A percentile compares a stretch with the other conserved stretches of the same genome.
These are phyloP conservation scores for Oryzias celebensis DNA, from an alignment of 2,113 vertebrate genomes.

Conservation along the genomic window DNA sequence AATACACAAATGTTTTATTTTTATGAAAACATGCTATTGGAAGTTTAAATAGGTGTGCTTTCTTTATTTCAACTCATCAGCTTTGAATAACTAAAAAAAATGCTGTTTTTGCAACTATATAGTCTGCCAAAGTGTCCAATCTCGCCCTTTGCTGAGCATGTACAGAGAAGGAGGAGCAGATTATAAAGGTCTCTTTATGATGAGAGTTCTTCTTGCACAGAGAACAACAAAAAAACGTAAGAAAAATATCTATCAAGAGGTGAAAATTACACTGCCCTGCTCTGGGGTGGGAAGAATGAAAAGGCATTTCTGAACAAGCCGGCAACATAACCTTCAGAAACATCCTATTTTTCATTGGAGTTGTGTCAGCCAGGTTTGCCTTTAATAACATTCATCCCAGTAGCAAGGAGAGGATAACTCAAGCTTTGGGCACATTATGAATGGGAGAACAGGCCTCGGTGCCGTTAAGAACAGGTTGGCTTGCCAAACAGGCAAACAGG, in stretches of 20 bases:
- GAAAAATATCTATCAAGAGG: conserved; percentile 81
- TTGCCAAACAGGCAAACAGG: conserved; percentile 68
- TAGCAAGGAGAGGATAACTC: conserved; percentile 81
- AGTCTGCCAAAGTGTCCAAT: conserved; percentile 70
- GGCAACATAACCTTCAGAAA: conserved; percentile 84
- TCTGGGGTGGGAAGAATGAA: conserved; percentile 73
- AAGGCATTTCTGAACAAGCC: conserved; percentile 76
- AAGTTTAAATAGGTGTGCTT: not conserved
- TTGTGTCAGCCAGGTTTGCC: conserved; percentile 77
- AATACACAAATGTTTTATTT: no score
- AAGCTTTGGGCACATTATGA: conserved; percentile 84
- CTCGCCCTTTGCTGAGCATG: conserved; percentile 74
- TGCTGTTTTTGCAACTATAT: conserved; percentile 72
- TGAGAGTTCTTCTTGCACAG: conserved; percentile 73
- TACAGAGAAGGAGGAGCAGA: conserved; percentile 60
- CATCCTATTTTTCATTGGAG: conserved; percentile 85
- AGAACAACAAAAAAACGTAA: conserved; percentile 69
- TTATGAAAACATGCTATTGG: no score
- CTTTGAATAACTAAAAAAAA: conserved; percentile 28
- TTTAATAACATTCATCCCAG: conserved; percentile 83
- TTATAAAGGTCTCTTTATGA: conserved; percentile 81
- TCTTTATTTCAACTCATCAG: conserved; percentile 53
- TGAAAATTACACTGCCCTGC: conserved; percentile 78
- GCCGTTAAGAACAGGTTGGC: conserved; percentile 66
- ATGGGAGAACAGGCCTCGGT: conserved; percentile 72